These are phyloP conservation scores for Troilus luridus DNA, from an alignment of 2,888 invertebrate genomes.

Conservation along the genomic window DNA sequence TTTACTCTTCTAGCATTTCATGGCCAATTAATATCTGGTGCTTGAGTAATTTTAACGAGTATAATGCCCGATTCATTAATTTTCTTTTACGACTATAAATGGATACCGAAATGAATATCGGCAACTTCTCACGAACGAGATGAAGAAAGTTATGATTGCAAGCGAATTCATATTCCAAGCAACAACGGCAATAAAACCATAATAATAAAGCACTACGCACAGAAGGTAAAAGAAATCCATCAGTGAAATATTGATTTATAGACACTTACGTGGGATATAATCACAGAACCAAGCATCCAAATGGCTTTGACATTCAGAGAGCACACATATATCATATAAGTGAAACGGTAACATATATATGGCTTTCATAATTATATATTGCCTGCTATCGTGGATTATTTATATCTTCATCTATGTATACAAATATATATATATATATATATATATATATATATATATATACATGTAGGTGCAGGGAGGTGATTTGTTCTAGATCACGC, in stretches of 20 bases:
- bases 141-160: not conserved
- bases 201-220: not conserved
- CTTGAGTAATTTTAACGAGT: not conserved
- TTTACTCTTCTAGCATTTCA: not conserved
- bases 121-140: not conserved
- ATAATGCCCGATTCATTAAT: not conserved
- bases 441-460: too few species aligned
- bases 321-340: not conserved
- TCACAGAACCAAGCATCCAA: not conserved
- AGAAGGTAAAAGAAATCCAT: constrained; percentile 33
- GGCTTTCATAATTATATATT: not conserved
- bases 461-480: too few species aligned
- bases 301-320: constrained; percentile 21
- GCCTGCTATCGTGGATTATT: not conserved
- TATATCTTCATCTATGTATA: not conserved
- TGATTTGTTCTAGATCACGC: too few species aligned
- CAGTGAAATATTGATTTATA: constrained; percentile 16
- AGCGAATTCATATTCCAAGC: not conserved
- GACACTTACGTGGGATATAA: constrained; percentile 30
- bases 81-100: not conserved
- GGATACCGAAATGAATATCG: not conserved
- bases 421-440: too few species aligned
- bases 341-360: not conserved
- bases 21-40: not conserved
- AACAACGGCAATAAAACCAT: not conserved